phyloP scores from a whole-genome alignment of 1,140 invertebrate species.

The Drosophila sproati region DNA sequence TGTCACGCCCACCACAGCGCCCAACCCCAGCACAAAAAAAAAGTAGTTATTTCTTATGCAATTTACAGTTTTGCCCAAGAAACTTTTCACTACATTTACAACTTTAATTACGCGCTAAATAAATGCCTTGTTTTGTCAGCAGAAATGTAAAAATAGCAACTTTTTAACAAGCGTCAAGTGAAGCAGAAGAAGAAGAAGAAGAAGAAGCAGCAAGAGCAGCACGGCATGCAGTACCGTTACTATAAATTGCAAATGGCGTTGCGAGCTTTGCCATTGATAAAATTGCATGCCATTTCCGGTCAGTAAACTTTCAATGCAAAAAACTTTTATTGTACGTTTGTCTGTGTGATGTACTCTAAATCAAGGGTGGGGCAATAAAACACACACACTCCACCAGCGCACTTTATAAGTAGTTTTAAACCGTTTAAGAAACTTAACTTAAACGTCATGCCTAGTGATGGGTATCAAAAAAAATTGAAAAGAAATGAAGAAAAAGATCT shows the following conservation, averaged over 20 bases:
- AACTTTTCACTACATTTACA: slow-evolving; percentile 59
- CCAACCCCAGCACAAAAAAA: too few species aligned
- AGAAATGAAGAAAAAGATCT: slow-evolving; percentile 3
- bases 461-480: slow-evolving; percentile 26
- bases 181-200: slow-evolving; percentile 4
- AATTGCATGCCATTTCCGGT: slow-evolving; percentile 79
- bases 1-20: slow-evolving; percentile 17
- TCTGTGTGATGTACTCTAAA: slow-evolving; percentile 46
- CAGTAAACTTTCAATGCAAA: slow-evolving; percentile 72
- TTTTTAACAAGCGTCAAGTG: background rate
- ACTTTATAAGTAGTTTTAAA: slow-evolving; percentile 27
- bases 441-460: slow-evolving; percentile 1
- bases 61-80: slow-evolving; percentile 46
- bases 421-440: slow-evolving; percentile 21
- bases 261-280: slow-evolving; percentile 61
- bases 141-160: slow-evolving; percentile 16
- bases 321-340: slow-evolving; percentile 48
- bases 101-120: slow-evolving; percentile 69
- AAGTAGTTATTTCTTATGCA: slow-evolving; percentile 54
- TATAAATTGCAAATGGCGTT: background rate
- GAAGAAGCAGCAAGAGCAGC: background rate
- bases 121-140: slow-evolving; percentile 51
- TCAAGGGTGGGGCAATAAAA: slow-evolving; percentile 16
- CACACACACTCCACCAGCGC: background rate
- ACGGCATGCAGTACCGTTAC: slow-evolving; percentile 1